These are phyloP conservation scores for Sakesphorus luctuosus DNA, from an alignment of 2,113 vertebrate species.

Conservation along the genomic window DNA sequence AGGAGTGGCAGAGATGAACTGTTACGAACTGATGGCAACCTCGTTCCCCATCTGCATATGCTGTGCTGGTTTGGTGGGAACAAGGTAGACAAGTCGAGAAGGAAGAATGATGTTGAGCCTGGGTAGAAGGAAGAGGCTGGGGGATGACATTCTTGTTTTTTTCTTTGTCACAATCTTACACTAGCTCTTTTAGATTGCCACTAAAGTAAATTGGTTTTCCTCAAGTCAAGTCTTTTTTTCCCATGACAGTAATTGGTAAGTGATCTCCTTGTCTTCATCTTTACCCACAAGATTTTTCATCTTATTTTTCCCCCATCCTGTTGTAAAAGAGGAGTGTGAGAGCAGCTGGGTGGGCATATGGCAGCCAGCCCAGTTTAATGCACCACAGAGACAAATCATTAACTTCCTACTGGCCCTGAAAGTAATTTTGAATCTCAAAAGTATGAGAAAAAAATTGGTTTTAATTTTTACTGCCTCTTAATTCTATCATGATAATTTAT, in stretches of 20 bases:
- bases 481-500: background rate
- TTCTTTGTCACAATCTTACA: background rate
- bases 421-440: background rate
- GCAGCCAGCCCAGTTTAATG: background rate
- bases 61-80: fast-evolving
- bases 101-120: background rate
- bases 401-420: background rate
- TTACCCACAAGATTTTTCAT: background rate
- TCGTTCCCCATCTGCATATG: background rate
- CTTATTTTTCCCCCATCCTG: background rate
- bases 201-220: background rate
- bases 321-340: background rate
- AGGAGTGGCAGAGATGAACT: background rate
- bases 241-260: background rate
- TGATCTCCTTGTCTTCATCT: background rate
- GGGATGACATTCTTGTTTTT: background rate
- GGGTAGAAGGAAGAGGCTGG: background rate
- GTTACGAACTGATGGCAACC: background rate
- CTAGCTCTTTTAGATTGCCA: background rate
- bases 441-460: background rate
- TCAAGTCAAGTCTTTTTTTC: background rate
- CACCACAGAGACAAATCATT: background rate
- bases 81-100: background rate
- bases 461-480: background rate
- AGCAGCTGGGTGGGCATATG: background rate